These are phyloP conservation scores for Eumaeus atala DNA, from an alignment of 1,140 invertebrate species.

Conservation along the genomic window DNA sequence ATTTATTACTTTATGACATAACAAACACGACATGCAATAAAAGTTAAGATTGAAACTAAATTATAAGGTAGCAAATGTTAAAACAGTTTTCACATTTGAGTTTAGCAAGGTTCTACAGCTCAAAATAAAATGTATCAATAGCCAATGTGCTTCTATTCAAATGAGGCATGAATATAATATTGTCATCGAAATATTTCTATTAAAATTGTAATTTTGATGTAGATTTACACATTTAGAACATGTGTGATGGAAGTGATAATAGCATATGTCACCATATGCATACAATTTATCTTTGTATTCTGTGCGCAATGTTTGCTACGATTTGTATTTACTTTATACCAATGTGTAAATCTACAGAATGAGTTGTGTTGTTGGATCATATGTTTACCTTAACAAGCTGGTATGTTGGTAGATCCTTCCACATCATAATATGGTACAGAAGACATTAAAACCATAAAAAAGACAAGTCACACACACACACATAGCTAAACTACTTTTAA, in stretches of 20 bases:
- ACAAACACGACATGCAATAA: neutral
- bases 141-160: conserved; percentile 56
- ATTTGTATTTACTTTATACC: conserved; percentile 6
- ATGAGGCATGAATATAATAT: conserved; percentile 55
- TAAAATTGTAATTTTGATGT: conserved; percentile 36
- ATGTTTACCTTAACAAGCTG: conserved; percentile 75
- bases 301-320: neutral
- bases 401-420: conserved; percentile 76
- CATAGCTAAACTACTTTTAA: conserved; percentile 60
- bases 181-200: conserved; percentile 33
- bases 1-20: no score
- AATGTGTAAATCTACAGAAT: conserved; percentile 72
- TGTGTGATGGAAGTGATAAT: conserved; percentile 20
- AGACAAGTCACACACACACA: conserved; percentile 70
- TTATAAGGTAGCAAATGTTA: conserved; percentile 7
- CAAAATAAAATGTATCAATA: conserved; percentile 39
- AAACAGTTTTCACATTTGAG: conserved; percentile 13
- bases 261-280: conserved; percentile 16
- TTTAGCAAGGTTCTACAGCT: conserved; percentile 46
- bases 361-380: conserved; percentile 56
- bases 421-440: conserved; percentile 69
- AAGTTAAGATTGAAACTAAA: neutral
- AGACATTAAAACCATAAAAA: conserved; percentile 73
- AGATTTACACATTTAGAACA: conserved; percentile 60
- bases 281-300: neutral